phyloP scores from a whole-genome alignment of 2,797 vertebrate genomes.

The Aeoliscus strigatus region DNA sequence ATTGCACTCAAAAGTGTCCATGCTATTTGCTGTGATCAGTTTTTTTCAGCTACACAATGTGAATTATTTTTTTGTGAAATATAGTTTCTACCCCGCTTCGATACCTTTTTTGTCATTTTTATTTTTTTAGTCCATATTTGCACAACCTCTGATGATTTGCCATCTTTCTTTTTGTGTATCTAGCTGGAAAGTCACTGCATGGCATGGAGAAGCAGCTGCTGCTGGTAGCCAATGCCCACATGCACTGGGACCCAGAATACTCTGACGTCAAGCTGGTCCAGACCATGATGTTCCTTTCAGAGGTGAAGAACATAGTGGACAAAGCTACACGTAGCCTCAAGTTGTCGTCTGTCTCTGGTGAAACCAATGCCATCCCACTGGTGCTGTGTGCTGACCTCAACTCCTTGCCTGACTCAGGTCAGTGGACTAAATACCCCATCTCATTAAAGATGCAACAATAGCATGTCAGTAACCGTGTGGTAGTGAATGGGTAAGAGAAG shows the following conservation, averaged over 20 bases:
- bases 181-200: conserved; percentile 88
- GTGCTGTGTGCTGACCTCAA: conserved; percentile 97
- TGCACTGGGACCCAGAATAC: conserved; percentile 98
- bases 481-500: neutral
- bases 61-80: too few species aligned
- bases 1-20: too few species aligned
- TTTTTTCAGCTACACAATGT: too few species aligned
- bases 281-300: conserved; percentile 98
- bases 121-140: neutral
- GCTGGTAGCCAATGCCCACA: conserved; percentile 94
- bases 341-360: conserved; percentile 83
- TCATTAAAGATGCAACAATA: neutral
- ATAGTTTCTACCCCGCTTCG: too few species aligned
- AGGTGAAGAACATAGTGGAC: conserved; percentile 97
- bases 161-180: conserved; percentile 20
- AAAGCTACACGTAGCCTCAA: conserved; percentile 93
- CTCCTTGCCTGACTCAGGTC: conserved; percentile 96
- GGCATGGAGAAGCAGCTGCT: conserved; percentile 94
- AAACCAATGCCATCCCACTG: conserved; percentile 90
- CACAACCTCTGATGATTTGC: neutral
- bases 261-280: conserved; percentile 97
- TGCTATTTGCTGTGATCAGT: too few species aligned
- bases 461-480: neutral
- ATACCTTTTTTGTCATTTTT: neutral
- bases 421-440: too few species aligned